Conservation (phyloP, 1,140 invertebrate species). For the Melitaea cinxia region DNA sequence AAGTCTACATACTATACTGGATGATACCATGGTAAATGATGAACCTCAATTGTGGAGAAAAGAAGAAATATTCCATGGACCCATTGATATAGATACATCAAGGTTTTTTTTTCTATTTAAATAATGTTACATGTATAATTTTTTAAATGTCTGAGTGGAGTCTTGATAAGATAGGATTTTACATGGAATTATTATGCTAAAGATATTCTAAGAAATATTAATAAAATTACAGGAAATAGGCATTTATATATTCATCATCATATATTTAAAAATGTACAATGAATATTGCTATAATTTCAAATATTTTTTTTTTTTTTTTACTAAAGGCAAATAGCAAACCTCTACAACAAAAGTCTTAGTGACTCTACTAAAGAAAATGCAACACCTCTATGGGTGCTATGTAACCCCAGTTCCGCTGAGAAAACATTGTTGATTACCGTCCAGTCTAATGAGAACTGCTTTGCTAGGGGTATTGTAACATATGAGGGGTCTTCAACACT, state of each 20-base stretch:
- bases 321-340: constrained; percentile 70
- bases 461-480: constrained; percentile 69
- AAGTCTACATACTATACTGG: constrained; percentile 71
- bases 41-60: constrained; percentile 74
- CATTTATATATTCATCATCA: too few relatives aligned
- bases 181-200: too few relatives aligned
- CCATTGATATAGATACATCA: constrained; percentile 60
- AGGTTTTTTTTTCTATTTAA: constrained; percentile 45
- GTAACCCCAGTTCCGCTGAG: constrained; percentile 54
- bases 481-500: constrained; percentile 54
- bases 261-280: too few relatives aligned
- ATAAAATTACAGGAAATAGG: too few relatives aligned
- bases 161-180: too few relatives aligned
- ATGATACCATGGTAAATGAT: constrained; percentile 76
- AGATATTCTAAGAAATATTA: too few relatives aligned
- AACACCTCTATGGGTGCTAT: constrained; percentile 73
- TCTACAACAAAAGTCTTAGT: constrained; percentile 58
- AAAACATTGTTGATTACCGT: constrained; percentile 62
- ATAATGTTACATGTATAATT: too few relatives aligned
- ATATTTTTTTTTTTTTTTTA: constrained; percentile 25
- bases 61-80: constrained; percentile 67
- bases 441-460: constrained; percentile 64
- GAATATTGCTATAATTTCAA: too few relatives aligned
- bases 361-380: constrained; percentile 48
- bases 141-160: too few relatives aligned